phyloP scores from a whole-genome alignment of 2,113 vertebrate species.

The Triplophysa siluroides region DNA sequence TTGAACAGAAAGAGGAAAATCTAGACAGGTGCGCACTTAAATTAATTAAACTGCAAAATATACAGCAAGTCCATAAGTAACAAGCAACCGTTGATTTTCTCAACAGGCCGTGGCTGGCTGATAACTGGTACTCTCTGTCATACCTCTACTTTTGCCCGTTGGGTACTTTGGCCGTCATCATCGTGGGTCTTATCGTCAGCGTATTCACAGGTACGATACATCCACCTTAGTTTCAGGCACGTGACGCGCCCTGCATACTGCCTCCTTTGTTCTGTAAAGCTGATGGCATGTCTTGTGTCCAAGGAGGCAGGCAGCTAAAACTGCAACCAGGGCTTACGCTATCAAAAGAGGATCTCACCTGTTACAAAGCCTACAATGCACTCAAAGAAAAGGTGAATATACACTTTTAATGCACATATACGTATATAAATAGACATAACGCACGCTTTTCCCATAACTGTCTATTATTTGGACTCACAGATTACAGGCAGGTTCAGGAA shows the following conservation, averaged over 20 bases:
- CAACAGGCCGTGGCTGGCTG: constrained; percentile 72
- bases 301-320: constrained; percentile 67
- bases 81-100: not conserved
- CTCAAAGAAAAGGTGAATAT: constrained; percentile 66
- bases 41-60: not conserved
- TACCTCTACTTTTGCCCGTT: constrained; percentile 86
- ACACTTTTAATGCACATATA: not conserved
- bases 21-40: constrained; percentile 50
- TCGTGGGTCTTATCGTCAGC: constrained; percentile 78
- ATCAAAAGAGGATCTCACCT: constrained; percentile 70
- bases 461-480: constrained; percentile 28
- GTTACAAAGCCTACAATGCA: constrained; percentile 60
- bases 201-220: constrained; percentile 76
- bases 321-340: constrained; percentile 64
- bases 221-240: not conserved
- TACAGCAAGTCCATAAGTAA: not conserved
- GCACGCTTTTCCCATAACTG: not conserved
- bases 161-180: constrained; percentile 76
- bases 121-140: constrained; percentile 84
- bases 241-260: not conserved
- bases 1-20: constrained; percentile 15
- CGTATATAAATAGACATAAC: not conserved
- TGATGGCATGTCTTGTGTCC: not conserved
- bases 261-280: not conserved
- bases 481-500: constrained; percentile 9